These are phyloP conservation scores for Chaetops frenatus DNA, from an alignment of 2,113 vertebrate genomes.

Conservation along the genomic window DNA sequence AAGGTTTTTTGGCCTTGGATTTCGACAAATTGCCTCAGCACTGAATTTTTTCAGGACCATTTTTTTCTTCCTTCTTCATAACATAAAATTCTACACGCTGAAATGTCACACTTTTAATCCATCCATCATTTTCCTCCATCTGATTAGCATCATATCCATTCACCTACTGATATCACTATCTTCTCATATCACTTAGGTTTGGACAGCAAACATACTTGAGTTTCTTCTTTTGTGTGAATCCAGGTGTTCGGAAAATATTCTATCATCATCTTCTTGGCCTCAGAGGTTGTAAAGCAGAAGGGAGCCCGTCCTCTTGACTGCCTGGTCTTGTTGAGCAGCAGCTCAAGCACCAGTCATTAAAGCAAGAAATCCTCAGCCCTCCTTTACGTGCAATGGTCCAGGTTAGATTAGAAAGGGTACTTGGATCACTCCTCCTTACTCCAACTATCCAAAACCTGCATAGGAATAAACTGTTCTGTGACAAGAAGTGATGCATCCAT, in stretches of 20 bases:
- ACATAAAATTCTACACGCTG: neutral
- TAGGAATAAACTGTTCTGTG: neutral
- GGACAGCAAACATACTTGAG: too few species aligned
- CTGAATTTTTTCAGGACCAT: neutral
- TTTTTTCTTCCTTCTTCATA: neutral
- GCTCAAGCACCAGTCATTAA: neutral
- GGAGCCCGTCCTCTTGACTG: fast-evolving
- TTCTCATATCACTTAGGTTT: too few species aligned
- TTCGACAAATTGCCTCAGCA: too few species aligned
- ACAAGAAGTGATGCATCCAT: neutral
- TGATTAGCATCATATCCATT: too few species aligned
- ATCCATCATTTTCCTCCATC: too few species aligned
- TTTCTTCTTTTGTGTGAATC: too few species aligned
- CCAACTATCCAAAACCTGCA: neutral
- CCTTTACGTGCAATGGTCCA: neutral
- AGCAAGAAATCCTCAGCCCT: neutral
- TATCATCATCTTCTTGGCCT: neutral
- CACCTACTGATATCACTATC: too few species aligned
- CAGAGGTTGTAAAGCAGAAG: neutral
- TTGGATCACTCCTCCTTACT: neutral
- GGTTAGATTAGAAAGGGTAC: neutral
- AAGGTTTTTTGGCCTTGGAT: too few species aligned
- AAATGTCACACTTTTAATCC: neutral
- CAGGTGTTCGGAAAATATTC: too few species aligned
- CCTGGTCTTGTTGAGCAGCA: neutral